Conservation (phyloP, 1,140 invertebrate species). For the Bombus confusus region DNA sequence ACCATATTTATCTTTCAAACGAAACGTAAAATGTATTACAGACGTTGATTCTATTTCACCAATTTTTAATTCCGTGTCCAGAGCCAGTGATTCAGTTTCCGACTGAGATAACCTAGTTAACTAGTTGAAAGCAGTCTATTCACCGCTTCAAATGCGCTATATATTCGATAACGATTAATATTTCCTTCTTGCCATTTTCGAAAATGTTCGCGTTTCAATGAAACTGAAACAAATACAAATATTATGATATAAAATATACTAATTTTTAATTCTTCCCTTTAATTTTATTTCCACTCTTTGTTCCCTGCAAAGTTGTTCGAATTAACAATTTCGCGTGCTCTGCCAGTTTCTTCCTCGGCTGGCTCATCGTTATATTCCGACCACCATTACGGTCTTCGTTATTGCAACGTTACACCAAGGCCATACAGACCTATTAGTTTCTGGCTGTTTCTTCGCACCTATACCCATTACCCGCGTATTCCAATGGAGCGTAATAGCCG, state of each 20-base stretch:
- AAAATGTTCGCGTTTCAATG: not conserved
- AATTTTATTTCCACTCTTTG: not conserved
- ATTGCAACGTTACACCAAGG: conserved; percentile 4
- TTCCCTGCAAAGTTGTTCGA: not conserved
- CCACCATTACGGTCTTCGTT: not conserved
- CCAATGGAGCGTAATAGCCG: no score
- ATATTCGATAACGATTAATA: not conserved
- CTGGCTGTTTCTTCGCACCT: not conserved
- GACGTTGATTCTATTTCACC: not conserved
- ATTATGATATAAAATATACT: not conserved
- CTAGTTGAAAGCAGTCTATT: not conserved
- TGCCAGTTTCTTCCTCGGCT: not conserved
- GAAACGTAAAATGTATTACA: not conserved
- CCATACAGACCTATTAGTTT: not conserved
- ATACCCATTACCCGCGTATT: no score
- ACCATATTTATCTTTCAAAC: not conserved
- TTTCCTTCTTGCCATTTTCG: not conserved
- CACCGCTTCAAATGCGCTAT: not conserved
- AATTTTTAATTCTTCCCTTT: not conserved
- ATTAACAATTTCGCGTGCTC: not conserved
- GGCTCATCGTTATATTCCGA: not conserved
- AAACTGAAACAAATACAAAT: not conserved
- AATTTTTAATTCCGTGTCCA: not conserved
- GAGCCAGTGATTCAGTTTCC: not conserved
- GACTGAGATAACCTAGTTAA: no score